Base-by-base conservation (phyloP, 2,797 vertebrate genomes). In the Phylloscopus collybita region DNA sequence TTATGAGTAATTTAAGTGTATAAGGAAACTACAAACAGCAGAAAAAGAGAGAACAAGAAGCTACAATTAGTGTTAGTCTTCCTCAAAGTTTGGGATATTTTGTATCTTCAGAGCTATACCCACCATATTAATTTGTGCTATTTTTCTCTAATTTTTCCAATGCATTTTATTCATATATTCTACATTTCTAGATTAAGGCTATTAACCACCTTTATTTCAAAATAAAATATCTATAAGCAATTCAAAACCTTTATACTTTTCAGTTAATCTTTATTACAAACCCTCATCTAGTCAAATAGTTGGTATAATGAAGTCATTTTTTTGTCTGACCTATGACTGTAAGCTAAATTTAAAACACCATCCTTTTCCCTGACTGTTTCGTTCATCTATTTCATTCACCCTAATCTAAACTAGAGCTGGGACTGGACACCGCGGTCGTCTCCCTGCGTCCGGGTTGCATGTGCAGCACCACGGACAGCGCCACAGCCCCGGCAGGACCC, bases 401-500 rank as follows among this genome's bases (percentile, higher is more conserved):
- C 67, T 50, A 32, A 54, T 5, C 25, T 4, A 42, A 84, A 20
- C 16, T 6, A 20, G 36, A 38, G 22, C 54, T 9, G 34, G 29
- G 50, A 47, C 5, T 6, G 11, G 8, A 13, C 16, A 0, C 6
- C 0, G 4, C 3, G 11, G 20, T 15, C 12, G 25, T 2, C 8
- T 32, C 14, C 2, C 6, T 1, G 38, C 0, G 1, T 17, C 10
- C 0, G 3, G 16, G 27, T 7, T 6, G 49, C 3, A 12, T 3
- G 16, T 88, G 26, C 74, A 92, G 69, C 40, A 60, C 76, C 83
- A 90, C 0, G 23, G 70, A 84, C 56, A 86, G 78, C 5, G 6
- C 57, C 59, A 9, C 0, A 0, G 14, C 13, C 15, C 10, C 4
- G 12, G 15, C 3, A 0, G 19, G 5, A 26, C 2, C 18, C 0